Evolutionary conservation across 2,888 invertebrate species (phyloP).

Genomic region (Sturmia bella): DNA sequence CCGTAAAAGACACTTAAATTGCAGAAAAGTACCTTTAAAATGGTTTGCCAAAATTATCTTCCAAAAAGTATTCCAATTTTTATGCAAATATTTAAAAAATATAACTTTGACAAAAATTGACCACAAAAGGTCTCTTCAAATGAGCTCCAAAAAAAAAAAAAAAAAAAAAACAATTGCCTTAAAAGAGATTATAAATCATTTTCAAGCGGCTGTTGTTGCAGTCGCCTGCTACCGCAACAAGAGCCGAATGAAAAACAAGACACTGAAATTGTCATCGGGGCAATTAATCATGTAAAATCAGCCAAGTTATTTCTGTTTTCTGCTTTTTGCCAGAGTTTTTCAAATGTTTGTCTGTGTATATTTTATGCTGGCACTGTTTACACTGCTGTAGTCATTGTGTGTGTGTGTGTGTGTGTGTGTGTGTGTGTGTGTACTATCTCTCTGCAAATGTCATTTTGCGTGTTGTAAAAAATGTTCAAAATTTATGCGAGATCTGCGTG

Average conservation of each 20-base stretch:
- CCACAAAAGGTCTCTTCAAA: too few species aligned
- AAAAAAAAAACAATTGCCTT: neutral
- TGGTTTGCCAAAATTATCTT: too few species aligned
- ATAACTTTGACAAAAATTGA: too few species aligned
- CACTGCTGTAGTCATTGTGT: slow-evolving; percentile 17
- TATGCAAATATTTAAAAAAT: too few species aligned
- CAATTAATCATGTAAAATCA: slow-evolving; percentile 61
- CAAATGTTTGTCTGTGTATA: neutral
- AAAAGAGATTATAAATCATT: neutral
- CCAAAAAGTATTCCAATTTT: too few species aligned
- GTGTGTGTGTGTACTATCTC: too few species aligned
- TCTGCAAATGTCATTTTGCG: slow-evolving; percentile 57
- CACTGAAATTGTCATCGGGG: slow-evolving; percentile 43
- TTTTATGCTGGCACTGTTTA: slow-evolving; percentile 23
- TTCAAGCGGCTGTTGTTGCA: neutral
- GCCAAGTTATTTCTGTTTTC: slow-evolving; percentile 12
- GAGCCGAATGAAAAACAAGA: slow-evolving; percentile 23
- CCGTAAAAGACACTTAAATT: too few species aligned
- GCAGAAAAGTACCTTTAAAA: neutral
- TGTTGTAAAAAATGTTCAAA: slow-evolving; percentile 40
- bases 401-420: too few species aligned
- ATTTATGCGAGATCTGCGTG: slow-evolving; percentile 17
- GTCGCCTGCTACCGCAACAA: neutral
- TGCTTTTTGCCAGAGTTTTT: neutral
- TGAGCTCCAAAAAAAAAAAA: too few species aligned